A percentile compares a stretch with the other conserved stretches of the same genome.
phyloP scores from a whole-genome alignment of 2,888 invertebrate genomes.

The Holacanthella duospinosa region DNA sequence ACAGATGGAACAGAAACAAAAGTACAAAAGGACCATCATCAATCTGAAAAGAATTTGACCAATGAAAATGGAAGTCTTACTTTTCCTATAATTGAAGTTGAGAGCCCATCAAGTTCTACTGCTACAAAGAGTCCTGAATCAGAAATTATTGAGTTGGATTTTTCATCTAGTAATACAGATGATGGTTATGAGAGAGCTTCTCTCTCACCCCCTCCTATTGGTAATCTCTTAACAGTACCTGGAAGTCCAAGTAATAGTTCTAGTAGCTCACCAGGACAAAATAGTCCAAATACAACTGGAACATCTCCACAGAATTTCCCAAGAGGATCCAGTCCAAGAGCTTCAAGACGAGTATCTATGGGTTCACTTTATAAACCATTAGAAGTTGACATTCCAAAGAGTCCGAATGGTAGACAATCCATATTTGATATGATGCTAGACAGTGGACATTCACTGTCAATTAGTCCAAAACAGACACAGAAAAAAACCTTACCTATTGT shows the following conservation, averaged over 20 bases:
- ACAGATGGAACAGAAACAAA: conserved; percentile 20
- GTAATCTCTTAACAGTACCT: conserved; percentile 4
- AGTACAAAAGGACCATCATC: conserved; percentile 16
- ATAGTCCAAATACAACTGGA: neutral
- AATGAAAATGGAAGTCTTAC: conserved; percentile 4
- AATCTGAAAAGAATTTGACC: conserved; percentile 14
- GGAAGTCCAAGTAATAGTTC: neutral
- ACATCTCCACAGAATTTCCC: neutral
- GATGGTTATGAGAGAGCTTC: conserved; percentile 9
- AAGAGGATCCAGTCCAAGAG: conserved; percentile 43
- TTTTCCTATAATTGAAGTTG: conserved; percentile 7
- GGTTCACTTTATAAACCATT: conserved; percentile 67
- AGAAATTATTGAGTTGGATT: neutral
- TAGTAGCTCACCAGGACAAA: neutral
- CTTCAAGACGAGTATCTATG: conserved; percentile 79
- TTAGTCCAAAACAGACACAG: conserved; percentile 45
- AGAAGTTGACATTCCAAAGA: conserved; percentile 43
- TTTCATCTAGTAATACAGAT: neutral
- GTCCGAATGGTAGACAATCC: conserved; percentile 28
- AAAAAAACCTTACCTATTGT: conserved; percentile 70
- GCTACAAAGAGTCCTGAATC: conserved; percentile 2
- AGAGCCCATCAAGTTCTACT: conserved; percentile 8
- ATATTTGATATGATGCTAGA: conserved; percentile 14
- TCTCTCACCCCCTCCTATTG: conserved; percentile 4
- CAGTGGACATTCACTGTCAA: conserved; percentile 37